A percentile compares a stretch with the other conserved stretches of the same genome.
Conservation (phyloP, 2,797 vertebrate genomes). For the Hemitrygon akajei region DNA sequence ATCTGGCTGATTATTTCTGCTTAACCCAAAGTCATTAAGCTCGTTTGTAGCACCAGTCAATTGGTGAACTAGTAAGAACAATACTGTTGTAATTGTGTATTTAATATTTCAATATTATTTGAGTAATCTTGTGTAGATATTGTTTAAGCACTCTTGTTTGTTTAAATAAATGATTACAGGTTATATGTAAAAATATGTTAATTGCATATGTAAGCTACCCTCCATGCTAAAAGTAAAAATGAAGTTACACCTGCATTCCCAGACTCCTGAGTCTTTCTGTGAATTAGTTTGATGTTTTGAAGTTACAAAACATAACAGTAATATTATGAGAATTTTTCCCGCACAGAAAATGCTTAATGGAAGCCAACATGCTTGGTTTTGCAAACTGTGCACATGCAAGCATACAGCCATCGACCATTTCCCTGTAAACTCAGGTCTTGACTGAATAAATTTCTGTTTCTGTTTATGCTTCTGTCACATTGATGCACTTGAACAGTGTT, state of each 20-base stretch:
- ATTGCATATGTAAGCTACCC: no score
- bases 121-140: no score
- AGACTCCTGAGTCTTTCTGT: not conserved
- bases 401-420: not conserved
- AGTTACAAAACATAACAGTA: not conserved
- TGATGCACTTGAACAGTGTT: not conserved
- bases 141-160: no score
- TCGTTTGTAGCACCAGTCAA: not conserved
- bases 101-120: no score
- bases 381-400: not conserved
- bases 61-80: not conserved
- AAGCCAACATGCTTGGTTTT: conserved; percentile 4
- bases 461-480: not conserved
- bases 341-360: conserved; percentile 40
- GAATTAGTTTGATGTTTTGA: no score
- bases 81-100: not conserved
- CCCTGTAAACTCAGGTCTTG: not conserved
- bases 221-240: no score
- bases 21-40: no score
- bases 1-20: not conserved
- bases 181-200: no score
- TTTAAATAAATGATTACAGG: no score
- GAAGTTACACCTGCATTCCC: no score
- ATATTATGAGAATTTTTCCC: not conserved
- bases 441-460: not conserved